Conservation (phyloP, 1,140 invertebrate genomes). For the Penaeus vannamei region DNA sequence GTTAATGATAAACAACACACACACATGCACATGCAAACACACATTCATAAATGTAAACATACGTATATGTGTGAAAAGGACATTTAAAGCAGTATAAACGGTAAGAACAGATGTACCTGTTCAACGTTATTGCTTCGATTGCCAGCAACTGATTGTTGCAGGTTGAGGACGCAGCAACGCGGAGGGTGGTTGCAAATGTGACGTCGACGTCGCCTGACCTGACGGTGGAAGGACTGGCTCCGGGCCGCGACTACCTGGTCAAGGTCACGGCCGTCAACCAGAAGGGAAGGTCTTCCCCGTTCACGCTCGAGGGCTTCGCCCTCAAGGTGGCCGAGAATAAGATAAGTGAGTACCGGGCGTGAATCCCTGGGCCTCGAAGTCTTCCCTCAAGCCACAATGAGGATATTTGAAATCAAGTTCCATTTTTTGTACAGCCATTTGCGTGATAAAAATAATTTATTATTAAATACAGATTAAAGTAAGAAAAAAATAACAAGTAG, state of each 20-base stretch:
- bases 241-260: slow-evolving; percentile 80
- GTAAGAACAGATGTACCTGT: no score
- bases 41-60: no score
- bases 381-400: background rate
- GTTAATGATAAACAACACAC: no score
- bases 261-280: slow-evolving; percentile 87
- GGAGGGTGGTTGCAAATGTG: no score
- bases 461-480: no score
- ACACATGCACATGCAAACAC: no score
- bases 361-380: background rate
- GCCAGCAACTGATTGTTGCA: no score
- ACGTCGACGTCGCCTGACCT: no score
- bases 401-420: background rate
- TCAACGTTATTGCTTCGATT: no score
- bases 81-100: no score
- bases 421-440: background rate
- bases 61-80: no score
- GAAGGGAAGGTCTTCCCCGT: slow-evolving; percentile 86
- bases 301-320: slow-evolving; percentile 86
- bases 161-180: no score
- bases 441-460: slow-evolving; percentile 7
- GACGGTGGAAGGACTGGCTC: slow-evolving; percentile 70
- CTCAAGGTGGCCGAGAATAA: slow-evolving; percentile 87
- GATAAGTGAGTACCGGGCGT: slow-evolving; percentile 68
- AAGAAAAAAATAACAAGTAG: background rate